Evolutionary conservation across 2,888 invertebrate species (phyloP).

Genomic region (Ormyrus nitidulus): DNA sequence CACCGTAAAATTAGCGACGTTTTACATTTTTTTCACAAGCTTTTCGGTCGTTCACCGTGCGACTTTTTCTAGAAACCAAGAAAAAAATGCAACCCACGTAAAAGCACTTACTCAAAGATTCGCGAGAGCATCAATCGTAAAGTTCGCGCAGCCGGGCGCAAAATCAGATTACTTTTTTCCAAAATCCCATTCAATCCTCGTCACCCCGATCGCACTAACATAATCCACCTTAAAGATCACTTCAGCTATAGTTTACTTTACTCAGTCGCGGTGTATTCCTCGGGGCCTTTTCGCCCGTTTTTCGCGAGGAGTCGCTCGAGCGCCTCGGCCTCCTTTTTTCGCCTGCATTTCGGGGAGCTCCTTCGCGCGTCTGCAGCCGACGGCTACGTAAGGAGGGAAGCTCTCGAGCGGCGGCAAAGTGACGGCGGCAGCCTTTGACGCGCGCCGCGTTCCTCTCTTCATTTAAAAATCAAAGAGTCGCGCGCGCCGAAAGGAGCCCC

Average conservation of each 20-base stretch:
- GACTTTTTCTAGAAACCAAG: no score
- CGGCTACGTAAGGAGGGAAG: conserved; percentile 1
- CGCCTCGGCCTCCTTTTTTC: not conserved
- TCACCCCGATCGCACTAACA: no score
- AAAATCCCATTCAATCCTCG: no score
- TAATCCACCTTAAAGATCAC: no score
- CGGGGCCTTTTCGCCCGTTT: not conserved
- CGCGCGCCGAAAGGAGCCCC: not conserved
- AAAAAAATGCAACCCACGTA: no score
- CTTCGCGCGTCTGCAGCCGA: not conserved
- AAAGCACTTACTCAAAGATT: no score
- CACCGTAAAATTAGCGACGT: no score
- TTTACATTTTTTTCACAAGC: no score
- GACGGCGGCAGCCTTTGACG: conserved; percentile 9
- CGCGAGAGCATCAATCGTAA: no score
- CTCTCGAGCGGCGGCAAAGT: conserved; percentile 22
- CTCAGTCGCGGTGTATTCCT: not conserved
- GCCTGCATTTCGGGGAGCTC: not conserved
- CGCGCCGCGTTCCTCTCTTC: not conserved
- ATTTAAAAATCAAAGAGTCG: conserved; percentile 26
- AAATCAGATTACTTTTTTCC: no score
- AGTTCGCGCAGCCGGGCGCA: no score
- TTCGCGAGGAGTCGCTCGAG: not conserved
- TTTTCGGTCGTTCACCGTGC: no score
- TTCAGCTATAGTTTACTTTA: not conserved